phyloP scores from a whole-genome alignment of 2,113 vertebrate genomes.

The Pomatorhinus ruficollis region DNA sequence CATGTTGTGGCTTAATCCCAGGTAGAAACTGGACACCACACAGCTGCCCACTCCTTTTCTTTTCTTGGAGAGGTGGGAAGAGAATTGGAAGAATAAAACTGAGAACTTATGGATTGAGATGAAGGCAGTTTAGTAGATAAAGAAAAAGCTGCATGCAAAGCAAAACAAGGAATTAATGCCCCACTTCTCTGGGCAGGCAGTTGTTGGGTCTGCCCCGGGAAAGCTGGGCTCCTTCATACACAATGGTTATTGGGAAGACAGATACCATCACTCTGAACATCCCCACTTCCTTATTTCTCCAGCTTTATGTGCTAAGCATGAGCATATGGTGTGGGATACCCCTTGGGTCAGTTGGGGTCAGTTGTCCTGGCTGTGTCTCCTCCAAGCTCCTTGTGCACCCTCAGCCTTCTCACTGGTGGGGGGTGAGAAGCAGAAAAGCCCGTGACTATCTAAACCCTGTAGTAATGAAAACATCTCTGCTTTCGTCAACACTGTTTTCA shows the following conservation, averaged over 20 bases:
- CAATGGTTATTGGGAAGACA: neutral
- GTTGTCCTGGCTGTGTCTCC: neutral
- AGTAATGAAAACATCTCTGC: neutral
- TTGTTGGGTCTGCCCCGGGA: neutral
- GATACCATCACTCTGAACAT: neutral
- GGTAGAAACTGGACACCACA: neutral
- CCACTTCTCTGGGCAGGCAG: neutral
- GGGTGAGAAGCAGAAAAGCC: neutral
- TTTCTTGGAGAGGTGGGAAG: neutral
- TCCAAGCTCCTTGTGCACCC: too few species aligned
- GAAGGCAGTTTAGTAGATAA: neutral
- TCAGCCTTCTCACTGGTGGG: neutral
- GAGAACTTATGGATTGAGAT: neutral
- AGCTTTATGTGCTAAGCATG: neutral
- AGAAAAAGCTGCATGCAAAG: neutral
- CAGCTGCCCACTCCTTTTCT: neutral
- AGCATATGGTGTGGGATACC: neutral
- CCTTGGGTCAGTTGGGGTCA: neutral
- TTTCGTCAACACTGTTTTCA: neutral
- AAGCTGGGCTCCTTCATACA: neutral
- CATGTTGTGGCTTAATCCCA: neutral
- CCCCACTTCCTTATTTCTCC: neutral
- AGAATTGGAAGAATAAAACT: neutral
- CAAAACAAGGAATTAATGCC: neutral
- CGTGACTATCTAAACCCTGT: neutral